phyloP scores from a whole-genome alignment of 2,888 invertebrate genomes.

The Cheilosia pagana region DNA sequence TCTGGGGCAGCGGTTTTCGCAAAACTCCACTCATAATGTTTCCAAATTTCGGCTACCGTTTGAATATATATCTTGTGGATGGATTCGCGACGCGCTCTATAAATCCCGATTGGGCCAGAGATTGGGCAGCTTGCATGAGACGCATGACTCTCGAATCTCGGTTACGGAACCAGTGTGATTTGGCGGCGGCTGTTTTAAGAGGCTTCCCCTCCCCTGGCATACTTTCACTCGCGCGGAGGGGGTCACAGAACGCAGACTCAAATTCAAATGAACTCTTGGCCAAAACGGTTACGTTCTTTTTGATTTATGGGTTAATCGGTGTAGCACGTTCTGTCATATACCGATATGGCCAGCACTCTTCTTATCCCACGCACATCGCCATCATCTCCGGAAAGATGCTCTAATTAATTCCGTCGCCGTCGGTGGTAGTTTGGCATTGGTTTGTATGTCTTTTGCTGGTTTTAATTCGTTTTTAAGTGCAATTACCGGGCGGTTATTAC shows the following conservation, averaged over 20 bases:
- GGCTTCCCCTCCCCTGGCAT: slow-evolving; percentile 64
- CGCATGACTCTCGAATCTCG: slow-evolving; percentile 25
- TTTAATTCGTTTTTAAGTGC: slow-evolving; percentile 72
- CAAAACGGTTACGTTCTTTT: slow-evolving; percentile 59
- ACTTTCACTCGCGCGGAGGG: slow-evolving; percentile 52
- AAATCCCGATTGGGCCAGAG: slow-evolving; percentile 14
- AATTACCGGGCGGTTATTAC: slow-evolving; percentile 66
- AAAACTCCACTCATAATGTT: slow-evolving; percentile 3
- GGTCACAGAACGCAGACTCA: slow-evolving; percentile 5
- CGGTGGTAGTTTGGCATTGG: slow-evolving; percentile 9
- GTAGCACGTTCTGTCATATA: slow-evolving; percentile 59
- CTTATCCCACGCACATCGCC: slow-evolving; percentile 64
- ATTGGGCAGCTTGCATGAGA: slow-evolving; percentile 13
- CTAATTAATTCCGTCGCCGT: slow-evolving; percentile 58
- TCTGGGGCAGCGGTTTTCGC: slow-evolving; percentile 32
- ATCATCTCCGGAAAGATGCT: slow-evolving; percentile 50
- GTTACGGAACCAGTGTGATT: slow-evolving; percentile 46
- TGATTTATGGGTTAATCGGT: slow-evolving; percentile 72
- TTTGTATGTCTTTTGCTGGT: slow-evolving; percentile 44
- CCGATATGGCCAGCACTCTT: slow-evolving; percentile 26
- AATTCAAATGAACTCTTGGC: slow-evolving; percentile 65
- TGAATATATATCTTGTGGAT: not conserved
- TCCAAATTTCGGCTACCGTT: slow-evolving; percentile 44
- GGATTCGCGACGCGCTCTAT: slow-evolving; percentile 41
- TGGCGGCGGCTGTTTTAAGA: slow-evolving; percentile 54